Conservation (phyloP, 92 coral and sea anemone genomes). For the Epizoanthus stellaris region DNA sequence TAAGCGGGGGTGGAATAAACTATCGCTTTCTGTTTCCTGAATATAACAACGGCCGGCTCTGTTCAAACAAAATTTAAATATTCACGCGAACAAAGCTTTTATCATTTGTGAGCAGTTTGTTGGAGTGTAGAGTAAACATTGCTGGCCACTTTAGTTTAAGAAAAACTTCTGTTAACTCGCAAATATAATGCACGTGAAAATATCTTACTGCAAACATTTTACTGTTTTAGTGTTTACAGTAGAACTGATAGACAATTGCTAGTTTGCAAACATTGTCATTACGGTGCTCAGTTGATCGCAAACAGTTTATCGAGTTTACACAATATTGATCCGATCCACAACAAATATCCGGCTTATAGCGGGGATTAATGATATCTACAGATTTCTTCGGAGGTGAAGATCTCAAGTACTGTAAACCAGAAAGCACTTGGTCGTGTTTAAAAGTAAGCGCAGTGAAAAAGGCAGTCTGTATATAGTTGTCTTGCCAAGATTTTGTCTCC, state of each 20-base stretch:
- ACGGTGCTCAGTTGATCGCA: constrained; percentile 63
- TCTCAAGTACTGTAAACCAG: constrained; percentile 72
- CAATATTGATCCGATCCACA: constrained; percentile 82
- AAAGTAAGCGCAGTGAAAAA: neutral
- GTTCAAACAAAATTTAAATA: constrained; percentile 51
- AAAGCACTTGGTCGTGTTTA: constrained; percentile 34
- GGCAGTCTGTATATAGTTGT: neutral
- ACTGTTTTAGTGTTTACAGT: constrained; percentile 58
- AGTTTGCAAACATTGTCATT: constrained; percentile 78
- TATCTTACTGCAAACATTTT: constrained; percentile 24
- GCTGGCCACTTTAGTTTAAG: constrained; percentile 9
- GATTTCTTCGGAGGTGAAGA: constrained; percentile 63
- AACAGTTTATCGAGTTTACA: constrained; percentile 70
- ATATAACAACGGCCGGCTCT: constrained; percentile 50
- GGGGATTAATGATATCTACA: constrained; percentile 80
- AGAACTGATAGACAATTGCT: constrained; percentile 59
- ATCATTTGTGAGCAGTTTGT: constrained; percentile 40
- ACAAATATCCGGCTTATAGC: constrained; percentile 85
- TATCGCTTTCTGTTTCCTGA: constrained; percentile 51
- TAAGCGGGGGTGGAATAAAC: constrained; percentile 47
- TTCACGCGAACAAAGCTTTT: constrained; percentile 55
- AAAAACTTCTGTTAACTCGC: constrained; percentile 4
- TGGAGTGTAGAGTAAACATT: constrained; percentile 42
- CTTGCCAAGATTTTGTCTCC: neutral
- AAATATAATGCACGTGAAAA: constrained; percentile 3